These are phyloP conservation scores for Orientallactaga sibirica DNA, from an alignment of 2,797 vertebrate genomes.

Conservation along the genomic window DNA sequence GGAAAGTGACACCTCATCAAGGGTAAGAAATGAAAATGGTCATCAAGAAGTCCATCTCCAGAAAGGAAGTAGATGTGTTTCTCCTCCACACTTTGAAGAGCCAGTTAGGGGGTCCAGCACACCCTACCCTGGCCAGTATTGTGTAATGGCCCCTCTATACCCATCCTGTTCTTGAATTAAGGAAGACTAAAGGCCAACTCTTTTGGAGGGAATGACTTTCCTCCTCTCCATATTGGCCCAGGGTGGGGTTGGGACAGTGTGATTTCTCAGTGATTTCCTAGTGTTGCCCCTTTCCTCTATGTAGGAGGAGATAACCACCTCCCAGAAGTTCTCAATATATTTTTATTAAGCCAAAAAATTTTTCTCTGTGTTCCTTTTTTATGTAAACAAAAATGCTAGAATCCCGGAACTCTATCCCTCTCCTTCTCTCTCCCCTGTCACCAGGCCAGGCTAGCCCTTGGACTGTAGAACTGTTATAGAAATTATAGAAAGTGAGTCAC, in stretches of 20 bases:
- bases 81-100: constrained; percentile 41
- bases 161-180: constrained; percentile 1
- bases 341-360: constrained; percentile 76
- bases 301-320: constrained; percentile 49
- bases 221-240: not conserved
- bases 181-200: constrained; percentile 30
- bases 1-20: constrained; percentile 90
- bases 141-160: constrained; percentile 13
- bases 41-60: constrained; percentile 72
- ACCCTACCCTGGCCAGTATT: not conserved
- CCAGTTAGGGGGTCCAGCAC: not conserved
- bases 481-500: no score
- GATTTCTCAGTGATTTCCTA: constrained; percentile 75
- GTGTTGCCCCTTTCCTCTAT: constrained; percentile 37
- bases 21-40: constrained; percentile 86
- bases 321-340: constrained; percentile 82
- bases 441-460: no score
- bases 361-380: no score
- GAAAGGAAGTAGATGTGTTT: constrained; percentile 18
- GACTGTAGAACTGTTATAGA: no score
- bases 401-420: no score
- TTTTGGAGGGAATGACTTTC: not conserved
- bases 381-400: no score
- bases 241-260: constrained; percentile 45
- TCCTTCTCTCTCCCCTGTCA: no score